phyloP scores from a whole-genome alignment of 1,140 invertebrate genomes.

The Episyrphus balteatus region DNA sequence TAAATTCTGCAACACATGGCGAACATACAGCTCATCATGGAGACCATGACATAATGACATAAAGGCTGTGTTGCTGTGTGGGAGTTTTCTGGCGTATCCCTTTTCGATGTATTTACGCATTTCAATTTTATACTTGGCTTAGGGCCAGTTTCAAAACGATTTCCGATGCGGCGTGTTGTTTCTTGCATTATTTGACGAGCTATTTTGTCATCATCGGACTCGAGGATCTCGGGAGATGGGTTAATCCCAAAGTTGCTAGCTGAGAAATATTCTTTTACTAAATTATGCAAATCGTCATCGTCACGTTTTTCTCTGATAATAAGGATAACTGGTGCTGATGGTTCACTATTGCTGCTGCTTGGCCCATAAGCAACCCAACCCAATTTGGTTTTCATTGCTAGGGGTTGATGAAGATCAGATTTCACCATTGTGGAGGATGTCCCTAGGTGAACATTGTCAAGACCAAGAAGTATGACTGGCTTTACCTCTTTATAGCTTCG shows the following conservation, averaged over 20 bases:
- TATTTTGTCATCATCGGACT: conserved; percentile 1
- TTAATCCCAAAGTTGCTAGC: not conserved
- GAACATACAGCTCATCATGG: conserved; percentile 23
- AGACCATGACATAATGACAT: conserved; percentile 17
- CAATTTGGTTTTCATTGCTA: not conserved
- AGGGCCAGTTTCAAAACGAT: conserved; percentile 8
- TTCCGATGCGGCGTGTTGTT: conserved; percentile 1
- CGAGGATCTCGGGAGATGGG: not conserved
- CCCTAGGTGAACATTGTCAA: not conserved
- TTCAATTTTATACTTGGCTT: conserved; percentile 6
- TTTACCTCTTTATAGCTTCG: not conserved
- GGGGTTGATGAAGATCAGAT: not conserved
- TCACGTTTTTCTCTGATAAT: too few relatives aligned
- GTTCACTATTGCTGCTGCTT: not conserved
- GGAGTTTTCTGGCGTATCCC: conserved; percentile 9
- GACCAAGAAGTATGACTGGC: not conserved
- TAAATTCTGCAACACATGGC: conserved; percentile 16
- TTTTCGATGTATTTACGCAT: conserved; percentile 10
- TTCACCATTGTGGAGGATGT: not conserved
- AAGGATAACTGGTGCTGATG: not conserved
- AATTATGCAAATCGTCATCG: not conserved
- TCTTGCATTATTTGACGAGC: conserved; percentile 3
- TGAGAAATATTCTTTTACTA: conserved; percentile 2
- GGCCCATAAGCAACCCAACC: not conserved
- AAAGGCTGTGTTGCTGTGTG: not conserved